phyloP scores from a whole-genome alignment of 2,888 invertebrate genomes.

The Plebejus argus region DNA sequence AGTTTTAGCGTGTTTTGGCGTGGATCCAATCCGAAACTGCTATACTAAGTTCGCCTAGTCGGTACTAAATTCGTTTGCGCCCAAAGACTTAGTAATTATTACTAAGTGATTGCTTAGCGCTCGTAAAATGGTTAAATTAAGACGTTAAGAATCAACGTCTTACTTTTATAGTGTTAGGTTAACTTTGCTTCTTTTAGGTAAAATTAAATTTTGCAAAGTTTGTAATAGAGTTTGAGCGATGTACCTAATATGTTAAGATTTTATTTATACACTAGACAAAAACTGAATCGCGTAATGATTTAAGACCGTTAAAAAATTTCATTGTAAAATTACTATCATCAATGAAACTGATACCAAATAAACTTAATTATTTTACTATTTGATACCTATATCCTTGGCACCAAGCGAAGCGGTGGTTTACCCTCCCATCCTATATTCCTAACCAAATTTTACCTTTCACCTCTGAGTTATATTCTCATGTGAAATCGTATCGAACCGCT shows the following conservation, averaged over 20 bases:
- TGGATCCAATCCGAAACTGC: slow-evolving; percentile 64
- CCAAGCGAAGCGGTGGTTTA: slow-evolving; percentile 74
- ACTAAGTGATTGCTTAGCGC: slow-evolving; percentile 51
- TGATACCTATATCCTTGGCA: slow-evolving; percentile 29
- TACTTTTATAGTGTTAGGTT: slow-evolving; percentile 11
- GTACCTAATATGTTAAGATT: too few species aligned
- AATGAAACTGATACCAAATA: slow-evolving; percentile 22
- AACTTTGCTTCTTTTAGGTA: neutral
- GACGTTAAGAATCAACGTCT: slow-evolving; percentile 34
- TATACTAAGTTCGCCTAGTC: slow-evolving; percentile 54
- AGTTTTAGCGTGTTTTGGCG: slow-evolving; percentile 67
- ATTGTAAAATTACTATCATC: slow-evolving; percentile 2
- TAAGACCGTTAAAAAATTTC: too few species aligned
- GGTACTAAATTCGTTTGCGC: slow-evolving; percentile 58
- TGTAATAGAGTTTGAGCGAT: neutral
- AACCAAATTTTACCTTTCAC: slow-evolving; percentile 79
- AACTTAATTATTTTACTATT: neutral
- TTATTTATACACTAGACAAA: too few species aligned
- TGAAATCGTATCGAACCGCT: slow-evolving; percentile 76
- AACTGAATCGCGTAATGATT: too few species aligned
- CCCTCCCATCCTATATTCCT: slow-evolving; percentile 53
- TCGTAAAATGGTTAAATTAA: slow-evolving; percentile 42
- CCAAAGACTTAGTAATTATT: slow-evolving; percentile 56
- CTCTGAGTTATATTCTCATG: slow-evolving; percentile 69
- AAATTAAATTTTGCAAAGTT: neutral